Base-by-base conservation (phyloP, 2,113 vertebrate genomes). In the Pampusana beccarii region DNA sequence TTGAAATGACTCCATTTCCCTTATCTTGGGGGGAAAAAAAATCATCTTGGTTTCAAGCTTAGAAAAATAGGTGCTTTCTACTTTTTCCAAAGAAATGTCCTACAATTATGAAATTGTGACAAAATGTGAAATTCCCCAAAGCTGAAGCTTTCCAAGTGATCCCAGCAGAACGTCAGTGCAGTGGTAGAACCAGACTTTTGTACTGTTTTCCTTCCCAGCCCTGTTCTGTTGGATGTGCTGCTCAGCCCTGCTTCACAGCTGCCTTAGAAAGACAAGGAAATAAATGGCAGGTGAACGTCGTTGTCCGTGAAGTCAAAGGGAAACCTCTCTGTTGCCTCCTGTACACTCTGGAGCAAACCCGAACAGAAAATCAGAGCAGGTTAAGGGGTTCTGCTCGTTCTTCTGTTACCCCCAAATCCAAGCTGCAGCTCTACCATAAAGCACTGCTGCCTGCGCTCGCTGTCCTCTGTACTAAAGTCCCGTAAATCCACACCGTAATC, bases 71-170 rank as follows among this genome's bases (percentile, higher is more conserved):
- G 33, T 67, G 34, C 56, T 71, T 88, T 87, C 72, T 74, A 28
- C 29, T 80, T 88, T 93, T 92, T 91, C 65, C 70, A 81, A 62
- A 86, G 26, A 81, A 72, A 84, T 16, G 65, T 79, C 75, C 60
- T 58, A 56, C 46, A 84, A 33, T 79, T 89, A 81, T 13, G 38
- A 93, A 84, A 71, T n/a, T 25, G 38, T 88, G 86, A 71, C 72
- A 57, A 93, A 94, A 88, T 5, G 44, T 78, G 46, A 42, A 77
- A 92, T 88, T 92, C 82, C 62, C 51, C 74, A 66, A 91, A 88
- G 48, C 54, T 60, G 71, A 44, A 62, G 36, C 56, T 90, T 64
- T 74, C 69, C 31, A 57, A 60, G 57, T 4, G 1, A 83, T 83
- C 36, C 60, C 79, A 82, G 77, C 31, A 40, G 82, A 44, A 71